phyloP scores from a whole-genome alignment of 1,140 invertebrate species.

The Rhagoletis pomonella region DNA sequence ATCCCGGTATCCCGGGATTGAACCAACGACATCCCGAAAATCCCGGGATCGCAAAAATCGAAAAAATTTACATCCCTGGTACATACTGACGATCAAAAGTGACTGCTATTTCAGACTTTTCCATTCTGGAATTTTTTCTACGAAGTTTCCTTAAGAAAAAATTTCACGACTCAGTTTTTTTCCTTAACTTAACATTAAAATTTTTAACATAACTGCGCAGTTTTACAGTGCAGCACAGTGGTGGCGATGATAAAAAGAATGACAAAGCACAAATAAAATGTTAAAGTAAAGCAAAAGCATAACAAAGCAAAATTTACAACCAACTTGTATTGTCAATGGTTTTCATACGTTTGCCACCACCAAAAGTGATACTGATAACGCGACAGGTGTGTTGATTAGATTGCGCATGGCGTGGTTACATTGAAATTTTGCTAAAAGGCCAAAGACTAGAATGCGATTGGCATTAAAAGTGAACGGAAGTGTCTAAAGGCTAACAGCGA shows the following conservation, averaged over 20 bases:
- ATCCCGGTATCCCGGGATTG: no score
- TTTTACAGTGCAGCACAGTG: background rate
- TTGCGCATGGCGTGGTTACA: background rate
- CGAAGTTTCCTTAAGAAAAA: no score
- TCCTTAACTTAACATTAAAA: no score
- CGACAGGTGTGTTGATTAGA: slow-evolving; percentile 16
- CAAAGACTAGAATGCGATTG: background rate
- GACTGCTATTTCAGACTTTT: no score
- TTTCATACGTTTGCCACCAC: background rate
- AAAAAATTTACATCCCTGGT: no score
- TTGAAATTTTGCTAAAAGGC: background rate
- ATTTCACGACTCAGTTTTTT: no score
- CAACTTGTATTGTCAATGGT: slow-evolving; percentile 1
- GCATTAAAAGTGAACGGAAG: slow-evolving; percentile 8
- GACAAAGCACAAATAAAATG: background rate
- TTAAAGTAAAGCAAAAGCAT: background rate
- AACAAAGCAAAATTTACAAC: slow-evolving; percentile 25
- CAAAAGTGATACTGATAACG: slow-evolving; percentile 6
- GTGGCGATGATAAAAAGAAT: background rate
- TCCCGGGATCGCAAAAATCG: no score
- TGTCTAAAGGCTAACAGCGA: background rate
- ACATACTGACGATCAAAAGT: no score
- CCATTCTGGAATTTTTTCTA: no score
- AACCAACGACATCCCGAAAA: no score
- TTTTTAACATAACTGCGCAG: no score